Evolutionary conservation across 2,888 invertebrate genomes (phyloP), one percentile per base, ranked within the genome.

Genomic region (Apeira syringaria): DNA sequence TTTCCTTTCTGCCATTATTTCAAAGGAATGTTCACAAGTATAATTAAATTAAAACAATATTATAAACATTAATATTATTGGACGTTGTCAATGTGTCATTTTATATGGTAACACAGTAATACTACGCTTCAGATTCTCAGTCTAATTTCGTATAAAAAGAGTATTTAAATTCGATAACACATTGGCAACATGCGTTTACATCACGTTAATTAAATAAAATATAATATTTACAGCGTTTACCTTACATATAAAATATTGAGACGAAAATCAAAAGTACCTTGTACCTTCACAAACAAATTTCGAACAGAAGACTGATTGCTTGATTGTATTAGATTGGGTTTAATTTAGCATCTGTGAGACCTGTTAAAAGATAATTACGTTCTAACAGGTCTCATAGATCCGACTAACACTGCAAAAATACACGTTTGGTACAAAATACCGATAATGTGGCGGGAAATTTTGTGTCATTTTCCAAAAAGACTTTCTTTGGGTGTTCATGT

Each of bases 51-150:
- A 12, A 30, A 29, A 25, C 11, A 30, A 15, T 28, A 20, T 20
- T 15, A 29, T 8, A 6, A 3, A 7, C 11, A 12, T 7, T 22
- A 6, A 8, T 17, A 13, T 6, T 44, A 40, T 40, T 68, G 77
- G 71, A 82, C 81, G 81, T 82, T 82, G 81, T 71, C 72, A 74
- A 80, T 64, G 80, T 79, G 74, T 67, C 55, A 75, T 35, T 29
- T 5, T 34, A 29, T 36, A 15, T 51, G 52, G 49, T 56, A 56
- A 53, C 57, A 50, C 45, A 52, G 56, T 47, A 45, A 46, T 31
- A 39, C 22, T 36, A 37, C 36, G 5, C 17, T 39, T 30, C 31
- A 48, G 49, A 51, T 51, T 56, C 39, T 57, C 45, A 43, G 47
- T 51, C 52, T 51, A 44, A 44, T 35, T 46, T 31, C 52, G 38